Percentiles rank a stretch among this genome's conserved stretches.
Conservation (phyloP, 2,797 vertebrate genomes). For the Choloepus didactylus region DNA sequence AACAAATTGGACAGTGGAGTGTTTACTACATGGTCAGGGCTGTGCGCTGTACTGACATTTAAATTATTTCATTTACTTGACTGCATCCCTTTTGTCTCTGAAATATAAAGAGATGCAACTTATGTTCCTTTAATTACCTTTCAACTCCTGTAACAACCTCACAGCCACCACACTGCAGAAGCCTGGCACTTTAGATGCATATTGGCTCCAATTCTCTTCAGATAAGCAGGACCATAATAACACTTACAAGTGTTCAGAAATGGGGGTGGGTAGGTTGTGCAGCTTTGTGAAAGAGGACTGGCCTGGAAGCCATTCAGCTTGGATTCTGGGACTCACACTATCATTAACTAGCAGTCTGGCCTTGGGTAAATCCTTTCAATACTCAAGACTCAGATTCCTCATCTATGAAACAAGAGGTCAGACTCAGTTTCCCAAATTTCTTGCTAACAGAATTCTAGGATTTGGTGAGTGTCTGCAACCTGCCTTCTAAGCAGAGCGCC, state of each 20-base stretch:
- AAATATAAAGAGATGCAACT: conserved; percentile 23
- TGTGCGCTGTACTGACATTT: not conserved
- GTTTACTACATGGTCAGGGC: not conserved
- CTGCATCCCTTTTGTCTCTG: not conserved
- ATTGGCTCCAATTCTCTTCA: not conserved
- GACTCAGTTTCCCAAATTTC: not conserved
- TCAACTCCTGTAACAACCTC: not conserved
- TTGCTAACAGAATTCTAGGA: not conserved
- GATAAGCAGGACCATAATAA: not conserved
- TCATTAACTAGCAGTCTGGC: not conserved
- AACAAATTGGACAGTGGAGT: not conserved
- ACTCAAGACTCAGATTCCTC: conserved; percentile 7
- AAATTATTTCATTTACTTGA: conserved; percentile 14
- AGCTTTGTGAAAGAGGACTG: not conserved
- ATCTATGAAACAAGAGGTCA: not conserved
- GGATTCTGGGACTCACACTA: not conserved
- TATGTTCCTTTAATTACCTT: conserved; percentile 19
- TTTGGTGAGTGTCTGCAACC: not conserved
- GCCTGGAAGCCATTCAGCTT: not conserved
- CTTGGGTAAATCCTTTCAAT: conserved; percentile 5
- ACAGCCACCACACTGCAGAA: not conserved
- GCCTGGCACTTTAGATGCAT: not conserved
- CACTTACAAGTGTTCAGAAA: conserved; percentile 16
- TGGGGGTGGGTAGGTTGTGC: not conserved
- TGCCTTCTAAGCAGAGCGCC: conserved; percentile 21